Evolutionary conservation across 2,888 invertebrate species (phyloP).

Genomic region (Rhogogaster chlorosoma): DNA sequence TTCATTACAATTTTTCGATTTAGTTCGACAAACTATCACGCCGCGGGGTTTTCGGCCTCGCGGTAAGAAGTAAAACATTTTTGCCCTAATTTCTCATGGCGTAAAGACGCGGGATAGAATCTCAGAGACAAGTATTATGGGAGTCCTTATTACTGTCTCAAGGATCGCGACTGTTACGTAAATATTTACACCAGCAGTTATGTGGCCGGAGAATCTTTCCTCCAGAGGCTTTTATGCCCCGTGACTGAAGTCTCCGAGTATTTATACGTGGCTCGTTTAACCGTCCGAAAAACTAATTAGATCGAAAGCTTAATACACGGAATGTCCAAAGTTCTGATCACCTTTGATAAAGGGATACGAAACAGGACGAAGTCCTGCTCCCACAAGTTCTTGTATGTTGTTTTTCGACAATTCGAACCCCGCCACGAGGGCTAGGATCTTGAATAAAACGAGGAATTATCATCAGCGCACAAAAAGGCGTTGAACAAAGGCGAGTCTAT

Average conservation of each 20-base stretch:
- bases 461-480: not conserved
- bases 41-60: constrained; percentile 7
- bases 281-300: not conserved
- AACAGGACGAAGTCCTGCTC: not conserved
- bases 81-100: not conserved
- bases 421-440: not conserved
- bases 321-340: not conserved
- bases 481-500: not conserved
- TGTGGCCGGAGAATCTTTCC: not conserved
- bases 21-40: constrained; percentile 35
- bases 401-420: not conserved
- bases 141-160: not conserved
- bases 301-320: not conserved
- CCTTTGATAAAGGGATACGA: not conserved
- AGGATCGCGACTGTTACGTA: constrained; percentile 4
- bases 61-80: not conserved
- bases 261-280: not conserved
- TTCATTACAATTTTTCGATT: constrained; percentile 13
- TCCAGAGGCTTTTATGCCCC: not conserved
- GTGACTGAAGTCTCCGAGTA: not conserved
- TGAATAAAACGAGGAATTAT: not conserved
- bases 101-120: not conserved
- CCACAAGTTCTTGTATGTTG: not conserved
- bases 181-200: constrained; percentile 14
- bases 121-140: not conserved